These are phyloP conservation scores for Vidua macroura DNA, from an alignment of 2,113 vertebrate species.

Conservation along the genomic window DNA sequence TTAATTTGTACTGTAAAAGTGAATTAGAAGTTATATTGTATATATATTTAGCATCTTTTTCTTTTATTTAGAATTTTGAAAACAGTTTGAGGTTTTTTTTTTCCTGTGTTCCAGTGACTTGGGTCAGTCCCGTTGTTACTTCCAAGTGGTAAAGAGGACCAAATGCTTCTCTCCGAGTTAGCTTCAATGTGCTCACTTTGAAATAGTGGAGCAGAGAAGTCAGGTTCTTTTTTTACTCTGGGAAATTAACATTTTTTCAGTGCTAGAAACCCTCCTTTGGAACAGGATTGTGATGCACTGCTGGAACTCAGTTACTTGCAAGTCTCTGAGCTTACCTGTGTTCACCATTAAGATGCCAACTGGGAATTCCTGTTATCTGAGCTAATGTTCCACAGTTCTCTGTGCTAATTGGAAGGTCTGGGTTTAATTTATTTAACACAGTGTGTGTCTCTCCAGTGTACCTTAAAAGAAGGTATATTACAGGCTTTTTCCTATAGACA, in stretches of 20 bases:
- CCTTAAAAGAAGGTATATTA: background rate
- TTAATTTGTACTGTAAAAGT: background rate
- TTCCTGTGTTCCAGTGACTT: background rate
- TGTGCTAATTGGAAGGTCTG: background rate
- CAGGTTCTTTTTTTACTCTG: background rate
- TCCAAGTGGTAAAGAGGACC: background rate
- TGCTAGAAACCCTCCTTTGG: background rate
- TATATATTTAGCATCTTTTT: background rate
- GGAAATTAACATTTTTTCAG: background rate
- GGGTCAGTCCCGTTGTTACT: background rate
- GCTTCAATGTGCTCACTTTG: background rate
- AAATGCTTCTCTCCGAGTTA: background rate
- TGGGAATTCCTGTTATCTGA: background rate
- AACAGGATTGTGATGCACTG: background rate
- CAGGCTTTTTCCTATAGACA: background rate
- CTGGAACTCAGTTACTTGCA: background rate
- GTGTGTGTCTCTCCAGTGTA: background rate
- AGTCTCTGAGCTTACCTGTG: background rate
- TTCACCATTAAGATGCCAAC: background rate
- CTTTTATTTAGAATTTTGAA: background rate
- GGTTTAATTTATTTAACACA: background rate
- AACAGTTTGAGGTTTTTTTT: background rate
- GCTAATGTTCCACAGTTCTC: background rate
- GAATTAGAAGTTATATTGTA: background rate
- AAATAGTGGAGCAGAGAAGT: background rate